These are phyloP conservation scores for Neoniphon sammara DNA, from an alignment of 2,797 vertebrate species.

Conservation along the genomic window DNA sequence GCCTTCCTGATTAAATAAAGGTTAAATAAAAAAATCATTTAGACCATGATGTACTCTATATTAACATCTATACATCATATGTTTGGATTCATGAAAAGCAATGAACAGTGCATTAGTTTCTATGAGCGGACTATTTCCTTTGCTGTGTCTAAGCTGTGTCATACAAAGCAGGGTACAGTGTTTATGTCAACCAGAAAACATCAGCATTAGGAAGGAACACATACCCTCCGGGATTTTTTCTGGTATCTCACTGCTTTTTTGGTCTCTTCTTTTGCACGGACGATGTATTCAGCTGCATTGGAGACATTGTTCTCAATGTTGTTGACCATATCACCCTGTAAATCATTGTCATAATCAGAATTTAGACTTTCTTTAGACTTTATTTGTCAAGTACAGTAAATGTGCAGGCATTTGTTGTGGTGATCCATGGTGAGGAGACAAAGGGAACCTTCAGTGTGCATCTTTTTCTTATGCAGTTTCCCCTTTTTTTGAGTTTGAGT, in stretches of 20 bases:
- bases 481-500: background rate
- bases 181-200: background rate
- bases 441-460: background rate
- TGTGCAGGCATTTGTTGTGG: background rate
- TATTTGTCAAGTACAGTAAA: background rate
- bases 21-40: too few relatives aligned
- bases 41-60: background rate
- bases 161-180: background rate
- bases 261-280: constrained; percentile 92
- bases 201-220: constrained; percentile 52
- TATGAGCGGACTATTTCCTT: background rate
- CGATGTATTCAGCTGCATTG: constrained; percentile 90
- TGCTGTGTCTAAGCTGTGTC: background rate
- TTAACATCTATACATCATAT: background rate
- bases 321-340: constrained; percentile 96
- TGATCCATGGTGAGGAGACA: background rate
- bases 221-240: constrained; percentile 92
- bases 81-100: background rate
- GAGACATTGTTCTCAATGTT: constrained; percentile 95
- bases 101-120: background rate
- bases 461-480: background rate
- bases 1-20: too few relatives aligned
- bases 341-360: constrained; percentile 4
- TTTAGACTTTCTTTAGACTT: background rate
- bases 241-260: constrained; percentile 94